Base-by-base conservation (phyloP, 2,888 invertebrate genomes). In the Leucophenga montana region DNA sequence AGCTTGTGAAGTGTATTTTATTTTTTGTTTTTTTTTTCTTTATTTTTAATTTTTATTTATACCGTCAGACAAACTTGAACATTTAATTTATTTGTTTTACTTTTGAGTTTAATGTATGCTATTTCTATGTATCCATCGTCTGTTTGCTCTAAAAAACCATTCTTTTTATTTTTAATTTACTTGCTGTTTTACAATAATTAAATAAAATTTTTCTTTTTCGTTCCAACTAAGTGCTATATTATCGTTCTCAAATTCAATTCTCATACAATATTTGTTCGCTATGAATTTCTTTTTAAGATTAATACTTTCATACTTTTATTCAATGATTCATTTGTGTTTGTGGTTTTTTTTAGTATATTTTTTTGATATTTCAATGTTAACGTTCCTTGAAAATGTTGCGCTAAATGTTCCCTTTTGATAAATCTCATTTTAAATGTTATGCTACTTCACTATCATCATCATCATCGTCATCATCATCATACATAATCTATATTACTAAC, bases 31-130 rank as follows among this genome's bases (percentile, higher is more conserved):
- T 56, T 8, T 22, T 69, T 77, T 73, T 69, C 54, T 56, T 61
- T 74, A 61, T 71, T 70, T 69, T 75, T 74, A 57, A 18, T 75
- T 73, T 74, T 71, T 77, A 75, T 75, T 81, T 85, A 77, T 84
- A 85, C 75, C 76, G 78, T 85, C 77, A 85, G 85, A 85, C 84
- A 84, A 83, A 84, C 84, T 83, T 84, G 74, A 82, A 82, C 85
- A 84, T 82, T 77, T 70, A 78, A 27, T 27, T 27, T 27, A 27
- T 75, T 78, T 72, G 72, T 76, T 78, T 77, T 67, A 73, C 75
- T 83, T 77, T 8, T 20, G n/a, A 44, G 11, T 11, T 62, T 62
- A 62, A 20, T 62, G 18, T 8, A 18, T 62, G 27, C 39, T 61
- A 27, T 44, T 61, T 39, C 44, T 14, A 14, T 50, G 18, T 50